phyloP scores from a whole-genome alignment of 2,888 invertebrate genomes.

The Yponomeuta cagnagella region DNA sequence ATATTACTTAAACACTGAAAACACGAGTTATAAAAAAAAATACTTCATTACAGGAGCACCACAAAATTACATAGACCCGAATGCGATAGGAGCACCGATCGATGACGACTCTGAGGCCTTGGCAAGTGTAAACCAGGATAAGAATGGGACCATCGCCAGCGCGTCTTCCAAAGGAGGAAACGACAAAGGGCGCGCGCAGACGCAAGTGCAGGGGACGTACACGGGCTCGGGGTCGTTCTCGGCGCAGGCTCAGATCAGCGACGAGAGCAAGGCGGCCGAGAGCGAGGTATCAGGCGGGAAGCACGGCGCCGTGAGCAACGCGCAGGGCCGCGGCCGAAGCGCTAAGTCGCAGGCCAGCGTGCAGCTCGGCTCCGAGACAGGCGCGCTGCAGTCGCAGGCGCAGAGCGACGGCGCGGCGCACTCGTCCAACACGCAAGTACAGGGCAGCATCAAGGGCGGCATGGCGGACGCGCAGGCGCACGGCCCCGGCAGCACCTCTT shows the following conservation, averaged over 20 bases:
- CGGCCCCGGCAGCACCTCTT: conserved; percentile 89
- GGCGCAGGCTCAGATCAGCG: conserved; percentile 87
- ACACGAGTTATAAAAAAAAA: background rate
- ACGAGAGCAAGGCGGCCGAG: conserved; percentile 83
- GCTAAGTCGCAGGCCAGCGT: conserved; percentile 88
- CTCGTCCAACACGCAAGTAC: conserved; percentile 86
- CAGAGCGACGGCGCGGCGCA: conserved; percentile 85
- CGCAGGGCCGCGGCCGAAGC: conserved; percentile 83
- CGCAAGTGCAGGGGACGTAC: conserved; percentile 88
- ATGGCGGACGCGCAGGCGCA: conserved; percentile 91
- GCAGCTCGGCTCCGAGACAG: conserved; percentile 83
- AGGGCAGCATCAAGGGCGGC: conserved; percentile 88
- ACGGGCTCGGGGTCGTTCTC: conserved; percentile 86
- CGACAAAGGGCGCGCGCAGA: conserved; percentile 85
- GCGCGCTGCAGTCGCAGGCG: conserved; percentile 84
- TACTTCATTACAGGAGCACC: conserved; percentile 42
- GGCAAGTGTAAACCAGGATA: conserved; percentile 74
- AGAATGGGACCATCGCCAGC: conserved; percentile 82
- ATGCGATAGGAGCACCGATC: conserved; percentile 34
- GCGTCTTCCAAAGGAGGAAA: conserved; percentile 87
- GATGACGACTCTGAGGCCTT: conserved; percentile 85
- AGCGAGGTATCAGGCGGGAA: conserved; percentile 82
- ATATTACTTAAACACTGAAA: background rate
- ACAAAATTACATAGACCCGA: conserved; percentile 58
- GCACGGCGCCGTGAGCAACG: conserved; percentile 84